Evolutionary conservation across 2,888 invertebrate genomes (phyloP), one percentile per base, ranked within the genome.

Genomic region (Caenorhabditis uteleia): DNA sequence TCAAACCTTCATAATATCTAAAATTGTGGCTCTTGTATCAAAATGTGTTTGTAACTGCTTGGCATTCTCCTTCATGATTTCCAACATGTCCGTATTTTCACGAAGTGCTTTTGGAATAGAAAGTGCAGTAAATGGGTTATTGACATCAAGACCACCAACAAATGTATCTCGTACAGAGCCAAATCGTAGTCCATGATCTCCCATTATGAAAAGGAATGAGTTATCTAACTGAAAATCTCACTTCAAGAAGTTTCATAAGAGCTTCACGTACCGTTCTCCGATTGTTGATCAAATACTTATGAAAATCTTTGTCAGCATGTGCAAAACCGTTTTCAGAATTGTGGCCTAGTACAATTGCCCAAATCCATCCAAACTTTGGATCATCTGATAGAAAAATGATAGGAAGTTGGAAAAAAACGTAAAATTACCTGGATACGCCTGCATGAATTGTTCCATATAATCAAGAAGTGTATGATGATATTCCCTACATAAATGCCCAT

Each of bases 161-260:
- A 44, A 42, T 12, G 75, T 75, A 1, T 65, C 27, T 3, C 65
- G 49, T 8, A 66, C 64, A 7, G 36, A 29, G 20, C 75, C 75
- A 33, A 74, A 74, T 20, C 76, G 51, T 10, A 71, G 43, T 8
- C 76, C 74, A 43, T 76, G 76, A 42, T 76, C 76, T 6, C 72
- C 76, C 46, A 74, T 67, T n/a, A 76, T 29, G 42, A 74, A 61
- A 0, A 74, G 59, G 49, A 71, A 76, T 6, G 72, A 64, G 27
- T 74, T 71, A 16, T 73, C 64, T 3, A 76, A 45, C 68, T 75
- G 40, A 43, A 61, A 66, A 29, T 14, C 39, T n/a, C n/a, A 36
- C 12, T 56, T 43, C 14, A 20, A 14, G 25, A 31, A 10, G 21
- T 54, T 20, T 39, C 23, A 33, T 20, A n/a, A 29, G n/a, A 40